Evolutionary conservation across 2,888 invertebrate genomes (phyloP), one percentile per base, ranked within the genome.

Genomic region (Cantharis lateralis): DNA sequence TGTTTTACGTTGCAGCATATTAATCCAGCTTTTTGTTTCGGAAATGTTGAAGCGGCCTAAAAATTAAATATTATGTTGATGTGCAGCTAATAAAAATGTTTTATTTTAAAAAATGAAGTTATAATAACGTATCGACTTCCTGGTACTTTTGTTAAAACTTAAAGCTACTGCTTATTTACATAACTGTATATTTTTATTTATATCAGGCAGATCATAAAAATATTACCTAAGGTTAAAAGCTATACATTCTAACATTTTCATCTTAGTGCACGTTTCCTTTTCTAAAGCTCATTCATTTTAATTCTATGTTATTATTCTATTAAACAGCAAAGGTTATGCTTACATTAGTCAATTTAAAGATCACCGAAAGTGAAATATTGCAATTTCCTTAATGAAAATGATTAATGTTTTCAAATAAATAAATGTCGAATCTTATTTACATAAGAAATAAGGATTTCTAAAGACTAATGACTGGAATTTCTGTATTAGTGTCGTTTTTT

Each of bases 341-440:
- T 66, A 20, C 16, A 20, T 20, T 18, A 66, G 24, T 24, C 64
- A 66, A 66, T 66, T 66, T 66, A 20, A 24, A 18, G 64, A 66
- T 20, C 64, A 66, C 18, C 24, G 64, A 66, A 66, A 66, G 64
- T 66, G 64, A 66, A 66, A 66, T 66, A 66, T 66, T 66, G 64
- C 24, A 66, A 66, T 66, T 66, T 66, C 11, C 20, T 20, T 24
- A 66, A 66, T 66, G 24, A 24, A 66, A 66, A 66, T 66, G 15
- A 66, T 66, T 66, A 15, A 66, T 66, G 64, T 66, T 66, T 66
- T 66, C 18, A 66, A 20, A 24, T 24, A 66, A 66, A 66, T 66
- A 20, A 24, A 20, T 18, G 63, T 16, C 16, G 24, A 18, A 15
- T 66, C 64, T 66, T 24, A 66, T 66, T 24, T 66, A 66, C 64